These are phyloP conservation scores for Leptinotarsa defecta DNA, from an alignment of 1,140 invertebrate species.

Conservation along the genomic window DNA sequence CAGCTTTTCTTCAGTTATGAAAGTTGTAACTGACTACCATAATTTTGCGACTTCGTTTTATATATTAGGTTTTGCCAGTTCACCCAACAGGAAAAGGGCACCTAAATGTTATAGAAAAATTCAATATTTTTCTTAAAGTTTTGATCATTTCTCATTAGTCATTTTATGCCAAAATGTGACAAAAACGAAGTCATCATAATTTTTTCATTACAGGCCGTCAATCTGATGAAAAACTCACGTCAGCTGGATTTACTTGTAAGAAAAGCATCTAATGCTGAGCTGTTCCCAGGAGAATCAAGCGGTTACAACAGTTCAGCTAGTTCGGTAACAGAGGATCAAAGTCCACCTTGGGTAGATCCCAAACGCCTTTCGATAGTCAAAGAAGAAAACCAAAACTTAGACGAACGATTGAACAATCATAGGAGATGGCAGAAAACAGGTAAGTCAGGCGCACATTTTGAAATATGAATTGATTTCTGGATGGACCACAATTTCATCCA, in stretches of 20 bases:
- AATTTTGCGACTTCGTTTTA: too few species aligned
- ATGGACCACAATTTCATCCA: too few species aligned
- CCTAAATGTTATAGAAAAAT: too few species aligned
- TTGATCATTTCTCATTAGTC: too few species aligned
- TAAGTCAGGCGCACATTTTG: background rate
- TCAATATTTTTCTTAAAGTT: too few species aligned
- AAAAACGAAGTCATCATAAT: too few species aligned
- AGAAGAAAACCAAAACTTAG: constrained; percentile 63
- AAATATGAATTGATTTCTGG: too few species aligned
- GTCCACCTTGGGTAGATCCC: constrained; percentile 65
- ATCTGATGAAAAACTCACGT: constrained; percentile 75
- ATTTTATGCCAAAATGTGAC: too few species aligned
- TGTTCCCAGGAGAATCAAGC: constrained; percentile 78
- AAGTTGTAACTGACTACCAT: too few species aligned
- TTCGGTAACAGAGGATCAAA: constrained; percentile 73
- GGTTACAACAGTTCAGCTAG: constrained; percentile 81
- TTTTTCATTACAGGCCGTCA: constrained; percentile 64
- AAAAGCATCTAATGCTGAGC: constrained; percentile 73
- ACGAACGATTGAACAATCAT: constrained; percentile 56
- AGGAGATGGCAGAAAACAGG: background rate
- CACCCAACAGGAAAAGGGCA: too few species aligned
- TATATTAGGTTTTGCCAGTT: too few species aligned
- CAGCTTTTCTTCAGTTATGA: too few species aligned
- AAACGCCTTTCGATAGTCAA: constrained; percentile 71
- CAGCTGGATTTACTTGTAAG: constrained; percentile 74